A percentile compares a stretch with the other conserved stretches of the same genome.
Conservation (phyloP, 2,113 vertebrate genomes). For the Hippocampus barbouri region DNA sequence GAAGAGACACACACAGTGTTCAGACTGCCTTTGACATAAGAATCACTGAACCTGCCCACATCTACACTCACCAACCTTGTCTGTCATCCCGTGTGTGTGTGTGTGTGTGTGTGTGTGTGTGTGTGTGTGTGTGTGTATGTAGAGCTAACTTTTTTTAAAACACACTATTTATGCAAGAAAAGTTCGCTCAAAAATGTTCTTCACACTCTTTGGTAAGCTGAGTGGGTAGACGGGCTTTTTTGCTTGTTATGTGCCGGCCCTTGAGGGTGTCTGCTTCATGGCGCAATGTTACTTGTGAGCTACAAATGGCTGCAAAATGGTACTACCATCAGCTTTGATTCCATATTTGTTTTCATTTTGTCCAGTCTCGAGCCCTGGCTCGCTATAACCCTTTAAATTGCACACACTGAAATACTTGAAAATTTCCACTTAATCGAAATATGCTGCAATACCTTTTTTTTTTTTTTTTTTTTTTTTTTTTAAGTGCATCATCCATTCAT, state of each 20-base stretch:
- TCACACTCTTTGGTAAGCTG: slow-evolving; percentile 25
- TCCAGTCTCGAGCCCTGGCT: neutral
- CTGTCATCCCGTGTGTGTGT: slow-evolving; percentile 40
- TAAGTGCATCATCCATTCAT: neutral
- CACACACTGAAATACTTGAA: neutral
- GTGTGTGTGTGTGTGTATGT: slow-evolving; percentile 10
- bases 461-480: neutral
- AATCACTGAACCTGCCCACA: slow-evolving; percentile 68
- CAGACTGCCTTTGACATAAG: slow-evolving; percentile 62
- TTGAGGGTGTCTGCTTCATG: slow-evolving; percentile 20
- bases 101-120: slow-evolving; percentile 17
- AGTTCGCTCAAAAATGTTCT: slow-evolving; percentile 44
- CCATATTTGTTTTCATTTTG: neutral
- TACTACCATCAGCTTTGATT: slow-evolving; percentile 2
- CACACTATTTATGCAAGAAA: slow-evolving; percentile 36
- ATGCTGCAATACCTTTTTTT: neutral
- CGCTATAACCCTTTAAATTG: neutral
- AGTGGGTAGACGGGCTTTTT: slow-evolving; percentile 20
- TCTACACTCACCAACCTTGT: slow-evolving; percentile 63
- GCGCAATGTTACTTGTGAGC: slow-evolving; percentile 8
- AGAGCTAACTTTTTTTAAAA: slow-evolving; percentile 15
- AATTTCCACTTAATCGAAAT: neutral
- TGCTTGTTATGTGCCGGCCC: neutral
- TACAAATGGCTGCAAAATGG: slow-evolving; percentile 5
- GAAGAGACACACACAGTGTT: slow-evolving; percentile 61